Base-by-base conservation (phyloP, 2,888 invertebrate genomes). In the Tethea ocularis region DNA sequence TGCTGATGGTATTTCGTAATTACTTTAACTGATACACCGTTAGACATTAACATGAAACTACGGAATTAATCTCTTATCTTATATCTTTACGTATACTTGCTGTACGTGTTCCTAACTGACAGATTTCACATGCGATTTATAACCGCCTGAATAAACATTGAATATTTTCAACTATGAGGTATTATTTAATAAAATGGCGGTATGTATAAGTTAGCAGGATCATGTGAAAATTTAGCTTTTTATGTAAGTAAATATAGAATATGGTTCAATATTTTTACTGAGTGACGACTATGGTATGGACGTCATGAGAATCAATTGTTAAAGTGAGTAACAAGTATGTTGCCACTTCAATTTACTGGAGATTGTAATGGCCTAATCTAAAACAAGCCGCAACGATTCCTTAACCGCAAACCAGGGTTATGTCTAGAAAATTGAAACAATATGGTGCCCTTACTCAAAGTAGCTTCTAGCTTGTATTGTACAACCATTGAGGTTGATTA, bases 1-100 rank as follows among this genome's bases (percentile, higher is more conserved):
- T 63, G 58, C 66, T 63, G 59, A 68, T 79, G 77, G 78, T 78
- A 82, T 81, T 83, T 75, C 70, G 81, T 81, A 80, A 84, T 83
- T 83, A 78, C 75, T 63, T 66, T 60, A 60, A 60, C 62, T 57
- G 59, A 41, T 67, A 66, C 67, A 71, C 74, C 72, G 74, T 74
- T 78, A 71, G 66, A 75, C 71, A 72, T 75, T 68, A 71, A 74
- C 67, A 63, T 73, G 66, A 74, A 73, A 74, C 73, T 68, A 69
- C 67, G 66, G 71, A 76, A 78, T 70, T 68, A 67, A 58, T 51
- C 26, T 26, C 71, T 74, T 77, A 77, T 77, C 72, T 75, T 61
- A 61, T 66, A 74, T 77, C 71, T 72, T 73, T 67, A 70, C 69
- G 61, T 69, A 61, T 51, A 66, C 56, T 66, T n/a, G 10, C n/a